Evolutionary conservation across 2,888 invertebrate genomes (phyloP), one percentile per base, ranked within the genome.

Genomic region (Chrysolina oricalcia): DNA sequence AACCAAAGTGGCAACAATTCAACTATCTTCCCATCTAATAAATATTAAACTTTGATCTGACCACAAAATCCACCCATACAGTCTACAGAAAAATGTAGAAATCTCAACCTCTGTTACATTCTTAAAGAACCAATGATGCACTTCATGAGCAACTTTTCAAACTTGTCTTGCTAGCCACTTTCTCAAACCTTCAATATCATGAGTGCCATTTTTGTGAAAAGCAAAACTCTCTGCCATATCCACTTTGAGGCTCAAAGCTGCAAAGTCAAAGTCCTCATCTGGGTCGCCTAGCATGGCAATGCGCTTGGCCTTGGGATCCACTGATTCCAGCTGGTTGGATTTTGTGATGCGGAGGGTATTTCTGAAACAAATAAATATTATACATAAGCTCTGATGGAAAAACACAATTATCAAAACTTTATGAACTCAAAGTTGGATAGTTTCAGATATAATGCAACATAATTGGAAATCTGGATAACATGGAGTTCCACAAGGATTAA

Each of bases 341-440:
- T 96, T 95, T 0, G 97, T 97, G 62, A 94, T 91, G 40, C 97
- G 92, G 8, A 98, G 91, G n/a, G 96, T 92, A 87, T 96, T 96
- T 83, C 96, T 97, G 88, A 66, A 56, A 89, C 88, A 77, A n/a
- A n/a, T n/a, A n/a, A n/a, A n/a, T n/a, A n/a, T n/a, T n/a, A n/a
- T n/a, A n/a, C n/a, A n/a, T n/a, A n/a, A n/a, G n/a, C n/a, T n/a
- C n/a, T n/a, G n/a, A n/a, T n/a, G n/a, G n/a, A n/a, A n/a, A n/a
- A n/a, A n/a, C n/a, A n/a, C n/a, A n/a, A n/a, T n/a, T n/a, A n/a
- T n/a, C n/a, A n/a, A n/a, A n/a, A n/a, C n/a, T n/a, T n/a, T n/a
- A n/a, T n/a, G n/a, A n/a, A n/a, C n/a, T n/a, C n/a, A n/a, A n/a
- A n/a, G n/a, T n/a, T n/a, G n/a, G n/a, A n/a, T n/a, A n/a, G n/a